A percentile compares a stretch with the other conserved stretches of the same genome.
phyloP scores from a whole-genome alignment of 2,888 invertebrate genomes.

The Camponotus fellah region DNA sequence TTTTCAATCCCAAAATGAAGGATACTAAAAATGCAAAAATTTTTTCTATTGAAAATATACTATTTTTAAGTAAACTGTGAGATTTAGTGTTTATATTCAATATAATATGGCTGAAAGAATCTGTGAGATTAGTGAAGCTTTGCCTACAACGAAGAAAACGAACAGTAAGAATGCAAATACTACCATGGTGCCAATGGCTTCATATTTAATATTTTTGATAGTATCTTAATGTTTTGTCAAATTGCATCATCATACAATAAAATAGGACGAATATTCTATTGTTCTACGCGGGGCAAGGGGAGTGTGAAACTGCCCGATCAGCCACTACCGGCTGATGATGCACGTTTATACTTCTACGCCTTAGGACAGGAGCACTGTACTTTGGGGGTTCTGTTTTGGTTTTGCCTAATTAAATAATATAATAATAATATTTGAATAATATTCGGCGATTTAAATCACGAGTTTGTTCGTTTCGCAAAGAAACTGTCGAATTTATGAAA shows the following conservation, averaged over 20 bases:
- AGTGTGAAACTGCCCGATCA: no score
- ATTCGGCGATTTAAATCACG: background rate
- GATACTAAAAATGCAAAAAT: no score
- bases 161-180: background rate
- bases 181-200: background rate
- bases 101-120: background rate
- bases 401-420: slow-evolving; percentile 4
- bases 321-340: no score
- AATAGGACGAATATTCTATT: background rate
- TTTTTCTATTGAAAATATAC: no score
- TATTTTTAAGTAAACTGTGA: background rate
- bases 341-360: no score
- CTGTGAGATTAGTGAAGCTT: background rate
- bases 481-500: slow-evolving; percentile 14
- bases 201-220: background rate
- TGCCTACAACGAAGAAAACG: no score
- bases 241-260: background rate
- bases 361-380: background rate
- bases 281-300: no score
- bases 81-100: background rate
- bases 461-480: background rate
- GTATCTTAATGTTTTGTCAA: background rate
- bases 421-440: no score
- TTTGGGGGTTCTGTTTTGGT: background rate
- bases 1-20: no score